These are phyloP conservation scores for Hypselothyrea guttata DNA, from an alignment of 2,888 invertebrate species.

Conservation along the genomic window DNA sequence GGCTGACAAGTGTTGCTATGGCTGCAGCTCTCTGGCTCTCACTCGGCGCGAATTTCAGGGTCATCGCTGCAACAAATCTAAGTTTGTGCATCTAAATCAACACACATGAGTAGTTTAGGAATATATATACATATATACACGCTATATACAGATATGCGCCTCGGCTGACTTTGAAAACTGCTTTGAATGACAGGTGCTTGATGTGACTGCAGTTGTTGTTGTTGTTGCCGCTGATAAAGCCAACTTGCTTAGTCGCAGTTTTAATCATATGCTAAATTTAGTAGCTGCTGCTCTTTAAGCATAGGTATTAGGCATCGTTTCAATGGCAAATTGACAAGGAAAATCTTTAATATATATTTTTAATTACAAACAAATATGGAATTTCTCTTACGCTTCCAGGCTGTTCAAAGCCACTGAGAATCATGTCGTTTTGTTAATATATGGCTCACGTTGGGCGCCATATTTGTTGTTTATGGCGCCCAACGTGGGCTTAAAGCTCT, in stretches of 20 bases:
- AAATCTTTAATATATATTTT: too few relatives aligned
- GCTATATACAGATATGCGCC: too few relatives aligned
- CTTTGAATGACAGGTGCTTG: conserved; percentile 60
- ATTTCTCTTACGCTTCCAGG: too few relatives aligned
- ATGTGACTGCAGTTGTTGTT: not conserved
- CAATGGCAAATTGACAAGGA: too few relatives aligned
- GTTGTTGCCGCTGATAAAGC: conserved; percentile 21
- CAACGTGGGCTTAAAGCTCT: too few relatives aligned
- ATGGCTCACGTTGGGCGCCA: too few relatives aligned
- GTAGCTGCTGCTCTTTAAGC: not conserved
- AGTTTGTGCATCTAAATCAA: conserved; percentile 63
- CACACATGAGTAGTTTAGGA: conserved; percentile 18
- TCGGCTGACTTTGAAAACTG: conserved; percentile 66
- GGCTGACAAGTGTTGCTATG: conserved; percentile 50
- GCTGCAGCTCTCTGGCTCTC: conserved; percentile 20
- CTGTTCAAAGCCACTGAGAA: too few relatives aligned
- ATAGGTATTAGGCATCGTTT: too few relatives aligned
- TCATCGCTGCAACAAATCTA: conserved; percentile 47
- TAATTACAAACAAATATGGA: too few relatives aligned
- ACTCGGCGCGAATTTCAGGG: conserved; percentile 56
- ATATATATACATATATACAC: too few relatives aligned
- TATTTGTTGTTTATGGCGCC: too few relatives aligned
- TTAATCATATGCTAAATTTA: not conserved
- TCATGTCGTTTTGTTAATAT: too few relatives aligned
- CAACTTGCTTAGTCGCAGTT: conserved; percentile 11